phyloP scores from a whole-genome alignment of 2,113 vertebrate genomes.

The Paedocypris sp. region DNA sequence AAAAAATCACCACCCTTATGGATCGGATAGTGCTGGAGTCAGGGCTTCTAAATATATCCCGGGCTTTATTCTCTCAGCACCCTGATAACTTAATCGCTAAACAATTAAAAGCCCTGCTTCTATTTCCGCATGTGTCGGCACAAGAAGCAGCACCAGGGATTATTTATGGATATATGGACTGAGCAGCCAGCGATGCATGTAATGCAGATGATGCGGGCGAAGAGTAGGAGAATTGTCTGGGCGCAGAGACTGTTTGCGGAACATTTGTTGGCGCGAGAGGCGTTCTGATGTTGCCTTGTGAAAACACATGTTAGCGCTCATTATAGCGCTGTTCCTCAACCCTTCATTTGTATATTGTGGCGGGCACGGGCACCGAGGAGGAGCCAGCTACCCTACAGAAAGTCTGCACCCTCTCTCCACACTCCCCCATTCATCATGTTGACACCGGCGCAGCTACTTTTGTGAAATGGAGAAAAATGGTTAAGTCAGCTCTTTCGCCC shows the following conservation, averaged over 20 bases:
- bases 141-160: neutral
- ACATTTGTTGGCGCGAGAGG: conserved; percentile 31
- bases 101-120: conserved; percentile 8
- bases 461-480: conserved; percentile 67
- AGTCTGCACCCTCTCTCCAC: conserved; percentile 27
- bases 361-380: conserved; percentile 31
- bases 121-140: conserved; percentile 3
- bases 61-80: neutral
- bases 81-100: conserved; percentile 25
- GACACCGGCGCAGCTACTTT: conserved; percentile 61
- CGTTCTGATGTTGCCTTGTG: conserved; percentile 32
- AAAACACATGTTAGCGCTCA: conserved; percentile 40
- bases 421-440: conserved; percentile 59
- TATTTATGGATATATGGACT: conserved; percentile 3
- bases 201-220: neutral
- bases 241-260: conserved; percentile 12
- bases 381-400: conserved; percentile 33
- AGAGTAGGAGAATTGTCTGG: conserved; percentile 8
- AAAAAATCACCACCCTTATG: too few species aligned
- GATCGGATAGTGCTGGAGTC: conserved; percentile 18
- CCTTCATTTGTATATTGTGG: conserved; percentile 39
- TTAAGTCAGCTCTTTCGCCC: conserved; percentile 63
- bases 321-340: conserved; percentile 38
- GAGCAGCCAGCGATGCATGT: conserved; percentile 14
- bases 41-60: conserved; percentile 14